Evolutionary conservation across 2,797 vertebrate species (phyloP), one percentile per base, ranked within the genome.

Genomic region (Zalophus californianus): DNA sequence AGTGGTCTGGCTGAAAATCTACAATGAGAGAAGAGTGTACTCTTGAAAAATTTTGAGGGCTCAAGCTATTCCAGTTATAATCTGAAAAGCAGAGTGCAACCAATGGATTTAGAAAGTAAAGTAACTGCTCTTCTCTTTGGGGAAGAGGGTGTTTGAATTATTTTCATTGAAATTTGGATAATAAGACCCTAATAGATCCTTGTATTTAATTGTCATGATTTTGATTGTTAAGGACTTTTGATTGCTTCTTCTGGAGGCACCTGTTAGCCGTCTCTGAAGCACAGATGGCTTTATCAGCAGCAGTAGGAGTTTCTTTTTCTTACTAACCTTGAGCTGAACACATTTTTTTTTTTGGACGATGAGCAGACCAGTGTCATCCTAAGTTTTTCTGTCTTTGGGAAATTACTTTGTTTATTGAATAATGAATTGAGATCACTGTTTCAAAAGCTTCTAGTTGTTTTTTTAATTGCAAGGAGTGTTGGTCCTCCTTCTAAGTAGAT

Each of bases 191-290:
- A 82, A 93, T 96, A 97, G 82, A 97, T 86, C 50, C 85, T 97
- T 94, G 44, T 94, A 83, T 97, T 97, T 98, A 97, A 97, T 96
- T 96, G 96, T 95, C 72, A 90, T 93, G 91, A 93, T 96, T 97
- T 94, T 97, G 96, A 97, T 97, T 32, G 4, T 92, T 97, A 96
- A 95, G 95, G 95, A 96, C 93, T 89, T 97, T 88, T 95, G 98
- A 97, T 97, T 97, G 88, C 93, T 91, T 96, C 96, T 97, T 97
- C 87, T 97, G 94, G 90, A 98, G 96, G 83, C 96, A 97, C 96
- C 96, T 96, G 97, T 93, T 96, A 97, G 92, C 92, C 62, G 0
- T 96, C 96, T 95, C 56, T 0, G 10, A 96, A 66, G 72, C 87
- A 84, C 96, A 97, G 95, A 96, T 96, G 96, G 96, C 90, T 95